Base-by-base conservation (phyloP, 1,140 invertebrate genomes). In the Temnothorax curvispinosus region DNA sequence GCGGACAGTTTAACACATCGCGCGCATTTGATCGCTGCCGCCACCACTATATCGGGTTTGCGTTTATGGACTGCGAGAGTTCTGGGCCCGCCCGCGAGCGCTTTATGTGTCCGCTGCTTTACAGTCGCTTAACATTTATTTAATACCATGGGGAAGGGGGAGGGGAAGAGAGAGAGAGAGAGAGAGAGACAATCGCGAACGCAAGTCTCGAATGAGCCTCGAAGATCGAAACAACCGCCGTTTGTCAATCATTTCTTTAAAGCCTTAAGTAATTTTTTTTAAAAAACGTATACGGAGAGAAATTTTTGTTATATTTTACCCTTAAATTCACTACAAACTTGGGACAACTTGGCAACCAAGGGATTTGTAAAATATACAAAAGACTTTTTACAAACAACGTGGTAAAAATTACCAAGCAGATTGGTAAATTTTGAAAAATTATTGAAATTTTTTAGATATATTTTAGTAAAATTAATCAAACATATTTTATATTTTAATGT, bases 1-100 rank as follows among this genome's bases (percentile, higher is more conserved):
- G 90, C 62, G 62, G 87, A 91, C 87, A 90, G 89, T 90, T 89
- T 91, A 91, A 91, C 90, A 84, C 90, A 88, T 88, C 87, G 80
- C 52, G 54, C 38, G 82, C 27, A 77, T 38, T 72, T 54, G 88
- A n/a, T 35, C 77, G 86, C 82, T 38, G 62, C 76, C 52, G 82
- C 81, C 81, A 71, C 41, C 21, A 38, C 78, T 87, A 89, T 91
- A 91, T 91, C 90, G 85, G 80, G 75, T 74, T 76, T 11, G 71
- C 87, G 64, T 84, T 90, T 91, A 91, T 90, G 84, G 67, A 84
- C 78, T 62, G 67, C 47, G 52, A 64, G 69, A 58, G 27, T 69
- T 84, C 65, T 47, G 65, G 50, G 50, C 21, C 69, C 54, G 41
- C 62, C 44, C 58, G 67, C 60, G 56, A 71, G 50, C 54, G 65